Percentiles rank a stretch among this genome's conserved stretches.
Conservation (phyloP, 2,113 vertebrate genomes). For the Ictalurus punctatus region DNA sequence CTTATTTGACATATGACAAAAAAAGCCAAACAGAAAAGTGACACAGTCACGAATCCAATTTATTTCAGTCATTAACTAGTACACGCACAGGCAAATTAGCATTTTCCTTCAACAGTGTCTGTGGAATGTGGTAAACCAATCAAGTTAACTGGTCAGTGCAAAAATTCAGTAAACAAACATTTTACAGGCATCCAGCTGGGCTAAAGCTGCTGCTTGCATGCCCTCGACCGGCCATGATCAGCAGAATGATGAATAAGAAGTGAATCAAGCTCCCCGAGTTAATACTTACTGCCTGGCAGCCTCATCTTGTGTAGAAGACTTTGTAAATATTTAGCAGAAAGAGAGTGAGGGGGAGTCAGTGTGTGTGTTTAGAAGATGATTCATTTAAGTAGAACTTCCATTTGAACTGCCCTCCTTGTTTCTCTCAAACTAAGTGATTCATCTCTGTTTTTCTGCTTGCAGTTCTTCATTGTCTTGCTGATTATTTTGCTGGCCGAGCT, state of each 20-base stretch:
- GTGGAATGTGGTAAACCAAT: constrained; percentile 49
- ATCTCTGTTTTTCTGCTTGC: constrained; percentile 56
- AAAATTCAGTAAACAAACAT: constrained; percentile 53
- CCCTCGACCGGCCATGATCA: constrained; percentile 53
- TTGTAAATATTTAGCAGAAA: constrained; percentile 62
- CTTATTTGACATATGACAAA: background rate
- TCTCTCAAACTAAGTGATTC: constrained; percentile 1
- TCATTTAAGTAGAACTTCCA: constrained; percentile 49
- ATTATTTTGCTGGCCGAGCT: constrained; percentile 92
- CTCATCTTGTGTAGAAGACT: constrained; percentile 51
- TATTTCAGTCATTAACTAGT: constrained; percentile 14
- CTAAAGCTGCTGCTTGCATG: constrained; percentile 49
- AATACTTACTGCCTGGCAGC: constrained; percentile 43
- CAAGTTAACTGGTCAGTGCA: constrained; percentile 51
- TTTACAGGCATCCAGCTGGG: constrained; percentile 42
- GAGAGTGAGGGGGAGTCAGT: constrained; percentile 50
- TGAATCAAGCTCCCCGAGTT: constrained; percentile 58
- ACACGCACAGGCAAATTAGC: constrained; percentile 30
- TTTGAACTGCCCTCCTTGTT: constrained; percentile 3
- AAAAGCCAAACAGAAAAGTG: background rate
- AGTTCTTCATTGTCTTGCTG: constrained; percentile 98
- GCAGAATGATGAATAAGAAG: constrained; percentile 52
- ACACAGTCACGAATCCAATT: background rate
- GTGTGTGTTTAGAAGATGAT: constrained; percentile 55
- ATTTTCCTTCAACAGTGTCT: constrained; percentile 35